These are phyloP conservation scores for Clamator glandarius DNA, from an alignment of 2,797 vertebrate genomes.

Conservation along the genomic window DNA sequence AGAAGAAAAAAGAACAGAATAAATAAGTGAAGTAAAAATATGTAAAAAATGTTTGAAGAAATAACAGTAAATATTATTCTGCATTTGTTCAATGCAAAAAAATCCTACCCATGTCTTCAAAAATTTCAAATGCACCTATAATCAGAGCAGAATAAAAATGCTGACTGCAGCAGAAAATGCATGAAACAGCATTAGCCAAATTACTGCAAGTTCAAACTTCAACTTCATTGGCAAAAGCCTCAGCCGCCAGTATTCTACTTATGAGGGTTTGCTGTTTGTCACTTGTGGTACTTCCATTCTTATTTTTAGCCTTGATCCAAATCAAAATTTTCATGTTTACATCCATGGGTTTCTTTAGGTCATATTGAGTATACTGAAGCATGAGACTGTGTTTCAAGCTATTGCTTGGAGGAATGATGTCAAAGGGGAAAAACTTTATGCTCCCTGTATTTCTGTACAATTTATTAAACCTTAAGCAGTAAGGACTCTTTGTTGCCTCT, in stretches of 20 bases:
- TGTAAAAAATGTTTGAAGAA: not conserved
- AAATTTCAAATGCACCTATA: not conserved
- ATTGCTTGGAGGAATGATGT: not conserved
- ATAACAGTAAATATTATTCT: not conserved
- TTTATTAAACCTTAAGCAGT: not conserved
- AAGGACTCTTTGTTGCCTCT: not conserved
- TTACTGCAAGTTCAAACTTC: not conserved
- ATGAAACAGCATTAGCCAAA: not conserved
- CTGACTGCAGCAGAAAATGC: not conserved
- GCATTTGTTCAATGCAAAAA: not conserved
- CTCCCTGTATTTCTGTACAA: not conserved
- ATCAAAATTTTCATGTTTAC: not conserved
- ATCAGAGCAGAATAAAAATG: not conserved
- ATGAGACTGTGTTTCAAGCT: not conserved
- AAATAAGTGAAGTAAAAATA: not conserved
- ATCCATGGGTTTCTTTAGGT: not conserved
- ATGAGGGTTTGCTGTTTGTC: not conserved
- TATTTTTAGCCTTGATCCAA: conserved; percentile 19
- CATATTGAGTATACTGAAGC: not conserved
- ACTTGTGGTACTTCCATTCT: conserved; percentile 32
- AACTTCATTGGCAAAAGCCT: not conserved
- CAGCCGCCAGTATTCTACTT: not conserved
- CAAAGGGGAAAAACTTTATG: not conserved
- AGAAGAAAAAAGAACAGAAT: not conserved
- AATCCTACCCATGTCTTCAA: not conserved